These are phyloP conservation scores for Myotis davidii DNA, from an alignment of 2,113 vertebrate genomes.

Conservation along the genomic window DNA sequence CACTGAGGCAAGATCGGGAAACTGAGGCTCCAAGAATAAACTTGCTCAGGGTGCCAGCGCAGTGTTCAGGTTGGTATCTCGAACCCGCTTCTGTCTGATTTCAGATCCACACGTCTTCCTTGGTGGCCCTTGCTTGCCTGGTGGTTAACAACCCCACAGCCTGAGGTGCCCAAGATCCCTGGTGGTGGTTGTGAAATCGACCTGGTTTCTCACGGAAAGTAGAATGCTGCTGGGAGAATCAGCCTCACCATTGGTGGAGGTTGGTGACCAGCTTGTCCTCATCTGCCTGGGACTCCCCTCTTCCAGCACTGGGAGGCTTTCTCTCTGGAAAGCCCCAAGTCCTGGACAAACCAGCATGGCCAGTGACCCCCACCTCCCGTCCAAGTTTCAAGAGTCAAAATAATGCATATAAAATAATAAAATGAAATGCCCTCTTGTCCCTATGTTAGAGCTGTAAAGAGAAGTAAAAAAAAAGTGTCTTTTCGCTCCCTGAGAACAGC, in stretches of 20 bases:
- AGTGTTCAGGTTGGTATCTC: neutral
- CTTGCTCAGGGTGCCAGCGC: neutral
- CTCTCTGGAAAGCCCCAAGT: neutral
- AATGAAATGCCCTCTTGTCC: neutral
- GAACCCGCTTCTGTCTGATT: neutral
- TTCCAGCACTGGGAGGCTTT: accelerated
- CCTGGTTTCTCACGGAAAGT: neutral
- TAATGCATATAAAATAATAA: neutral
- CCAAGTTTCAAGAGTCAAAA: neutral
- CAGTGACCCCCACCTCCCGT: neutral
- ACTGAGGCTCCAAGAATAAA: neutral
- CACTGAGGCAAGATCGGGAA: neutral
- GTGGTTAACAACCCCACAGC: neutral
- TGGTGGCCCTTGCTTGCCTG: neutral
- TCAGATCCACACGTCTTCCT: neutral
- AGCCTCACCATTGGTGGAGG: neutral
- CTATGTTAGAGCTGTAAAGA: neutral
- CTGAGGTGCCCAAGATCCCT: neutral
- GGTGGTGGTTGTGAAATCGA: neutral
- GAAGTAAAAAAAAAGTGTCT: neutral
- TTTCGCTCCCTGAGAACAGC: neutral
- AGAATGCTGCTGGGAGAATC: neutral
- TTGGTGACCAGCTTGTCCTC: accelerated
- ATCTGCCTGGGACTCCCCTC: neutral
- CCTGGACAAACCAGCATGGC: accelerated